Conservation (phyloP, 2,888 invertebrate genomes). For the Euplagia quadripunctaria region DNA sequence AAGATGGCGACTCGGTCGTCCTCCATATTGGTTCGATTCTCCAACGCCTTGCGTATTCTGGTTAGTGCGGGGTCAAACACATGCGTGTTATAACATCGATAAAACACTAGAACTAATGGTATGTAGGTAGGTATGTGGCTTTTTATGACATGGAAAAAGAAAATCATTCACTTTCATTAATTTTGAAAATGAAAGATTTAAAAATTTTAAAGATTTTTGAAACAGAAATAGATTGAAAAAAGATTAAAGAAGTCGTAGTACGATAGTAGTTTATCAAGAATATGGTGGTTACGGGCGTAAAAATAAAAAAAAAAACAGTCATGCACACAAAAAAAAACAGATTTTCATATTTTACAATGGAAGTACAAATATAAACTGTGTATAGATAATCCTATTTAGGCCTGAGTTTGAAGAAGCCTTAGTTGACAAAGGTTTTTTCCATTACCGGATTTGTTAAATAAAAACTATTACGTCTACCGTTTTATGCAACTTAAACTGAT, state of each 20-base stretch:
- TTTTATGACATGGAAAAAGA: conserved; percentile 29
- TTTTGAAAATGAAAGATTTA: conserved; percentile 43
- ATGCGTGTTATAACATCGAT: conserved; percentile 86
- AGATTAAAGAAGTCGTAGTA: conserved; percentile 36
- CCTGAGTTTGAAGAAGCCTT: conserved; percentile 67
- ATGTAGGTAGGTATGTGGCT: conserved; percentile 50
- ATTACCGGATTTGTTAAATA: conserved; percentile 22
- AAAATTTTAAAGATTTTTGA: conserved; percentile 24
- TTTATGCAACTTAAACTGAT: conserved; percentile 6
- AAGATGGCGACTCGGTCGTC: conserved; percentile 99
- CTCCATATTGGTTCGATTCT: conserved; percentile 99
- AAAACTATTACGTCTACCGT: conserved; percentile 6
- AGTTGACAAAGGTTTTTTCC: conserved; percentile 32
- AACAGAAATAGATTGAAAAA: conserved; percentile 43
- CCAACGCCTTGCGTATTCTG: conserved; percentile 99
- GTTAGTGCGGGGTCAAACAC: conserved; percentile 87
- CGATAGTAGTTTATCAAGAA: conserved; percentile 58
- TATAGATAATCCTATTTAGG: conserved; percentile 58
- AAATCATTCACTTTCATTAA: conserved; percentile 41
- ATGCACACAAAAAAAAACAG: conserved; percentile 65
- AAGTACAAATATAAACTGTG: conserved; percentile 41
- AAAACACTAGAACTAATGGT: conserved; percentile 49
- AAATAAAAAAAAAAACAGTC: conserved; percentile 69
- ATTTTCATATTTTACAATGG: conserved; percentile 44
- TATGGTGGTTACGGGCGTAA: conserved; percentile 78